phyloP scores from a whole-genome alignment of 2,113 vertebrate species.

The Tricholaema leucomelas region DNA sequence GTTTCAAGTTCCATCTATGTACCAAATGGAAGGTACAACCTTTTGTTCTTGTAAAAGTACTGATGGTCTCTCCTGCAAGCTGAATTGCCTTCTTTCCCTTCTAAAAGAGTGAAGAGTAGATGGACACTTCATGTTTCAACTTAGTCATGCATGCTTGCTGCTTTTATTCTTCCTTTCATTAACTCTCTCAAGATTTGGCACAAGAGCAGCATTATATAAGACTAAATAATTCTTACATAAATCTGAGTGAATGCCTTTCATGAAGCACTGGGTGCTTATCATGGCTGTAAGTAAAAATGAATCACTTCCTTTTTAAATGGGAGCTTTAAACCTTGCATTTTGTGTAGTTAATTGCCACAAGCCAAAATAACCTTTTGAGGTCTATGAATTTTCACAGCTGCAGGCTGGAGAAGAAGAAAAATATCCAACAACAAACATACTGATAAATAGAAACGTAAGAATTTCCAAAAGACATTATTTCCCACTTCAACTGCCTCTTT shows the following conservation, averaged over 20 bases:
- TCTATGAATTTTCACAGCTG: slow-evolving; percentile 57
- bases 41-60: neutral
- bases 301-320: slow-evolving; percentile 45
- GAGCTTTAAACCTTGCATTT: slow-evolving; percentile 42
- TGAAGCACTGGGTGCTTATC: slow-evolving; percentile 19
- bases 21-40: neutral
- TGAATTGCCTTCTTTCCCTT: neutral
- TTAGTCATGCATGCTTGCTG: slow-evolving; percentile 11
- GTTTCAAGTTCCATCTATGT: neutral
- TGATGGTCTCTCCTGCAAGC: neutral
- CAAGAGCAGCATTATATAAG: slow-evolving; percentile 45
- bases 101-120: neutral
- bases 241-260: slow-evolving; percentile 41
- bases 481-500: slow-evolving; percentile 25
- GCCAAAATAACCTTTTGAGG: slow-evolving; percentile 58
- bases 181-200: slow-evolving; percentile 43
- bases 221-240: slow-evolving; percentile 56
- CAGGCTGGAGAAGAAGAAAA: neutral
- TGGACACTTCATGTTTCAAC: slow-evolving; percentile 9
- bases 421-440: neutral
- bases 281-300: slow-evolving; percentile 50
- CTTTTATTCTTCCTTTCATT: slow-evolving; percentile 45
- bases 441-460: slow-evolving; percentile 39
- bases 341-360: slow-evolving; percentile 49
- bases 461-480: slow-evolving; percentile 45